Percentiles rank a stretch among this genome's conserved stretches.
These are phyloP conservation scores for Agrotis puta DNA, from an alignment of 2,888 invertebrate species.

Conservation along the genomic window DNA sequence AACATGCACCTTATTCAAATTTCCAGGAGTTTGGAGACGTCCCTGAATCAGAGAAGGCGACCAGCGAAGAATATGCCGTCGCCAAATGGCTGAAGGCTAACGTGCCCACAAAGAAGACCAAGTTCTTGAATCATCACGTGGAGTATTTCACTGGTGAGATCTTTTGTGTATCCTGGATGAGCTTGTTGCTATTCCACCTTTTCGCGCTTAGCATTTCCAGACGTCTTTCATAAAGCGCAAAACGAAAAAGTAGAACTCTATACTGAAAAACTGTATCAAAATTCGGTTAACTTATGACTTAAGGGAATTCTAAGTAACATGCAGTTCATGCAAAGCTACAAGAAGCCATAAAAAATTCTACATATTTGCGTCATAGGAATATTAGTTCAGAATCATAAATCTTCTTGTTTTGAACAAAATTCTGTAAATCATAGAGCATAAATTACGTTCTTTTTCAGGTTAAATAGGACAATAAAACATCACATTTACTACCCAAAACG, in stretches of 20 bases:
- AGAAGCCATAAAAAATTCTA: neutral
- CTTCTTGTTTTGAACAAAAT: neutral
- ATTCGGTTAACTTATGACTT: no score
- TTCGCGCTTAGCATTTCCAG: no score
- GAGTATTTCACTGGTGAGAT: constrained; percentile 97
- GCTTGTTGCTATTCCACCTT: no score
- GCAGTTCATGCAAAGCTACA: no score
- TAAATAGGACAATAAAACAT: neutral
- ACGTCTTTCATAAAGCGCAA: no score
- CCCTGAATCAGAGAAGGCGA: constrained; percentile 93
- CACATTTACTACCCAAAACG: neutral
- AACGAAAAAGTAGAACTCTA: no score
- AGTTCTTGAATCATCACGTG: constrained; percentile 98
- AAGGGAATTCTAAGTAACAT: no score
- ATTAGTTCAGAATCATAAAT: neutral
- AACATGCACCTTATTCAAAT: neutral
- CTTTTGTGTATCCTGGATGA: neutral
- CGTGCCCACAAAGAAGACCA: constrained; percentile 98
- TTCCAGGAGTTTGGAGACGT: constrained; percentile 85
- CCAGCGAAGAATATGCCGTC: constrained; percentile 97
- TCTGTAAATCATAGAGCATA: neutral
- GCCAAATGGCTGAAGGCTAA: constrained; percentile 98
- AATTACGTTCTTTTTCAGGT: neutral
- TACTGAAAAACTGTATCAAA: no score
- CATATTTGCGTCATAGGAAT: neutral